Evolutionary conservation across 2,888 invertebrate species (phyloP).

Genomic region (Panzeria rudis): DNA sequence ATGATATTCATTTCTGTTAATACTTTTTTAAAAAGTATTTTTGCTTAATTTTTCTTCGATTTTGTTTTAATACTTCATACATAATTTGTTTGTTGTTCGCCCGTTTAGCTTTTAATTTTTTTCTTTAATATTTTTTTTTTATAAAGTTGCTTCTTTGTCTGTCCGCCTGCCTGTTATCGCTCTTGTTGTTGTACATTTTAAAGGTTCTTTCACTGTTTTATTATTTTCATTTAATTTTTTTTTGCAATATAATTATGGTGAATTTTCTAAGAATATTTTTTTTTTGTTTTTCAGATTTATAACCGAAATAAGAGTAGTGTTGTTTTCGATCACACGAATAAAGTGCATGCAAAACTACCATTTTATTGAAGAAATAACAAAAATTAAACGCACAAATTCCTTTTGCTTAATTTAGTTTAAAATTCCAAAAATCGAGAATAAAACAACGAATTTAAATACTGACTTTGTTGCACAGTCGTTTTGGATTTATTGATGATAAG

Average conservation of each 20-base stretch:
- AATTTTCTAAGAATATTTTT: conserved; percentile 61
- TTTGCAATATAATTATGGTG: conserved; percentile 48
- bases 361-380: conserved; percentile 21
- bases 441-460: not conserved
- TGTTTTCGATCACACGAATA: conserved; percentile 32
- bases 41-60: conserved; percentile 66
- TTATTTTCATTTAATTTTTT: conserved; percentile 31
- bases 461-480: conserved; percentile 15
- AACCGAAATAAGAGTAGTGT: conserved; percentile 17
- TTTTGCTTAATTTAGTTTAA: conserved; percentile 56
- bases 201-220: conserved; percentile 48
- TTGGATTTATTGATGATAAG: conserved; percentile 3
- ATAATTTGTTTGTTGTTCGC: conserved; percentile 61
- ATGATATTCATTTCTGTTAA: conserved; percentile 40
- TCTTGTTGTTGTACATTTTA: conserved; percentile 7
- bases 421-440: conserved; percentile 42
- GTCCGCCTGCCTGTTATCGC: not conserved
- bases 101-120: conserved; percentile 20
- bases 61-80: conserved; percentile 59
- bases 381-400: conserved; percentile 30
- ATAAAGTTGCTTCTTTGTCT: conserved; percentile 48
- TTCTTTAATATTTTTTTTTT: conserved; percentile 2
- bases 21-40: conserved; percentile 45
- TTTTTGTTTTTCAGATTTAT: conserved; percentile 41
- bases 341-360: conserved; percentile 47